Evolutionary conservation across 2,888 invertebrate genomes (phyloP).

Genomic region (Troides aeacus): DNA sequence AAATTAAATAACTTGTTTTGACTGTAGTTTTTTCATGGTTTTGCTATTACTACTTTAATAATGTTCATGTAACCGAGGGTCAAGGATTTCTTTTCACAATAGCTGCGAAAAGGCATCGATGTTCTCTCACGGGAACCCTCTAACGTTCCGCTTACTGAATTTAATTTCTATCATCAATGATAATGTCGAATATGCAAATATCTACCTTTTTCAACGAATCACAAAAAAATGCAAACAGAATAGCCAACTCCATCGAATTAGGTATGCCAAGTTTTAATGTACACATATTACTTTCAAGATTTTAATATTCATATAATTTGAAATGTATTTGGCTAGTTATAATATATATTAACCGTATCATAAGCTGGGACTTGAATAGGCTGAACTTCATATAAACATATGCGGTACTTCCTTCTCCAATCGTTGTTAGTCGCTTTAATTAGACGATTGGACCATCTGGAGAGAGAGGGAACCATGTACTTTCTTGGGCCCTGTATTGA

Average conservation of each 20-base stretch:
- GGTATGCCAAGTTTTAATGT: background rate
- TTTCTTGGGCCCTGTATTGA: no score
- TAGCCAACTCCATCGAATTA: background rate
- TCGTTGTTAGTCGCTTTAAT: no score
- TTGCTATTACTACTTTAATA: constrained; percentile 32
- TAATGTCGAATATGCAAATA: constrained; percentile 13
- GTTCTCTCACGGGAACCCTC: constrained; percentile 50
- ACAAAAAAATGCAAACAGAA: constrained; percentile 3
- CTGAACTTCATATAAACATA: no score
- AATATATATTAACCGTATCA: no score
- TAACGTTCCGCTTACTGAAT: constrained; percentile 41
- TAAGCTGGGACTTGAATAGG: no score
- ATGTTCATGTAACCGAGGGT: constrained; percentile 45
- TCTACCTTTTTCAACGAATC: background rate
- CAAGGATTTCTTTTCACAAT: constrained; percentile 52
- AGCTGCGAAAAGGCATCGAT: constrained; percentile 44
- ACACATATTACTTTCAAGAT: background rate
- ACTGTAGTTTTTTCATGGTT: no score
- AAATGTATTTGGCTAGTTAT: no score
- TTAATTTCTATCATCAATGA: constrained; percentile 41
- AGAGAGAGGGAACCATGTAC: no score
- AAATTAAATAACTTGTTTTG: no score
- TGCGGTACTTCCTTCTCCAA: no score
- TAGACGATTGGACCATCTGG: no score
- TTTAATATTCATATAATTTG: background rate